Conservation (phyloP, 2,888 invertebrate species). For the Nephrotoma appendiculata region DNA sequence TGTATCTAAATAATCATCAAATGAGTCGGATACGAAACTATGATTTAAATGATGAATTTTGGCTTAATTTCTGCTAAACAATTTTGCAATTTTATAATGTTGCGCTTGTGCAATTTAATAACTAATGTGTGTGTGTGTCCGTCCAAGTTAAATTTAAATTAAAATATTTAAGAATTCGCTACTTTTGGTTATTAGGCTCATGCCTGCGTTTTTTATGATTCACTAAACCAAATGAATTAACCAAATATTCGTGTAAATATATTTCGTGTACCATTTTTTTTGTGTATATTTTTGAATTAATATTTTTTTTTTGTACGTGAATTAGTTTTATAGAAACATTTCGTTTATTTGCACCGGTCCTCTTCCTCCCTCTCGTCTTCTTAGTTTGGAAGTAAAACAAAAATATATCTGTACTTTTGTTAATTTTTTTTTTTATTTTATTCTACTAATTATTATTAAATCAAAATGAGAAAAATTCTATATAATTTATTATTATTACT, state of each 20-base stretch:
- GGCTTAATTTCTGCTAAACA: constrained; percentile 11
- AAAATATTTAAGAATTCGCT: not conserved
- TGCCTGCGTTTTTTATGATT: not conserved
- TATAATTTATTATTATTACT: not conserved
- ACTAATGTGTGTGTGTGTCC: not conserved
- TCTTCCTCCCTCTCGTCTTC: not conserved
- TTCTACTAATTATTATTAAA: not conserved
- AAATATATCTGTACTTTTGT: not conserved
- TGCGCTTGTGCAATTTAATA: not conserved
- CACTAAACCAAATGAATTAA: not conserved
- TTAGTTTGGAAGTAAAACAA: not conserved
- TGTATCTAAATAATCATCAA: not conserved
- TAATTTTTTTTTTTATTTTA: not conserved
- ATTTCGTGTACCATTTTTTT: not conserved
- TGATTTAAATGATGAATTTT: constrained; percentile 14
- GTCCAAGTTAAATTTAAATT: not conserved
- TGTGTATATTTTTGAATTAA: not conserved
- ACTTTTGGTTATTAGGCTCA: not conserved
- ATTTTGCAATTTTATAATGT: not conserved
- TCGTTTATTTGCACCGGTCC: not conserved
- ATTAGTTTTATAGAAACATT: not conserved
- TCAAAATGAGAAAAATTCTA: not conserved
- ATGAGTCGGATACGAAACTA: constrained; percentile 8
- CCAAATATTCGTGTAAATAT: not conserved
- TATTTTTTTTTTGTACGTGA: not conserved